Base-by-base conservation (phyloP, 1,140 invertebrate species). In the Aphaenogaster ashmeadi region DNA sequence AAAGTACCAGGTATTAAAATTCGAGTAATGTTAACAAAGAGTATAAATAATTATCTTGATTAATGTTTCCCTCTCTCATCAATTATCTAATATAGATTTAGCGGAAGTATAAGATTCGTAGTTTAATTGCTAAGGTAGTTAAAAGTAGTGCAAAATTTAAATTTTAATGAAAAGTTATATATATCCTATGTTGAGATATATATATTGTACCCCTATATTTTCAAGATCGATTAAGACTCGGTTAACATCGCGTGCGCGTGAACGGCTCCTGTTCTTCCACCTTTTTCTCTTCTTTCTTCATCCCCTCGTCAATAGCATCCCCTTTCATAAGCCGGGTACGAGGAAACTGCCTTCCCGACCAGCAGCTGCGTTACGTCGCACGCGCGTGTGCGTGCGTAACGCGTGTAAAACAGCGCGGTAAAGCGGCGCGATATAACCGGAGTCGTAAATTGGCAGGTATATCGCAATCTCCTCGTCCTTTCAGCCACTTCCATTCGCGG, bases 391-490 rank as follows among this genome's bases (percentile, higher is more conserved):
- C 77, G 85, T 83, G 64, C 77, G 38, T 60, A 69, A 80, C 52
- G 64, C 77, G 52, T 50, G 85, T 69, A 87, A 50, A 83, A 67
- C 75, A 33, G 64, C 78, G 52, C 33, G 38, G 50, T 79, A 87
- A 69, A 69, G 58, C 85, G 62, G 27, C 64, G 58, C 84, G 84
- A 86, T 86, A 86, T 86, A 86, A 86, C 84, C 38, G 50, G 75
- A 58, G 52, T 79, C 84, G 52, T 86, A 86, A 79, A 86, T 62
- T 18, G 85, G 52, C 41, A 69, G 75, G 54, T 50, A 77, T 80
- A 83, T 83, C 85, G 64, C 85, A 69, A 67, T 87, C 80, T 81
- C 66, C 64, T 81, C 85, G 64, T 62, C 78, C 83, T 86, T 52
- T 71, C 62, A 71, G 58, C 52, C 66, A 50, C 54, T 52, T 62